phyloP scores from a whole-genome alignment of 2,888 invertebrate genomes.

The Euphydryas editha region DNA sequence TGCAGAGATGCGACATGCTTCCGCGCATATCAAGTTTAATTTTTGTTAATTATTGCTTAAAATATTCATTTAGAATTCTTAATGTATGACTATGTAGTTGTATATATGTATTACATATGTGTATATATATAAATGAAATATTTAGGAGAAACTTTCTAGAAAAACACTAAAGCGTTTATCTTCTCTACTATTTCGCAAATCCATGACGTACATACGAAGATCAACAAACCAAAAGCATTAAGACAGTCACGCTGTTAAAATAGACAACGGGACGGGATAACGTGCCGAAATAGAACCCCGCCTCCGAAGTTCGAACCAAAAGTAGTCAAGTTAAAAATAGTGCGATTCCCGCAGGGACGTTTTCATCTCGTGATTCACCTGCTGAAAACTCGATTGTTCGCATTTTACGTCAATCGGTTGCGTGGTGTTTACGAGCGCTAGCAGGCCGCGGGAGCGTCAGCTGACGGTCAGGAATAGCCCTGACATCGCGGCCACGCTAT shows the following conservation, averaged over 20 bases:
- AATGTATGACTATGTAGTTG: no score
- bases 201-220: slow-evolving; percentile 46
- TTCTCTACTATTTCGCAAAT: slow-evolving; percentile 9
- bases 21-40: not conserved
- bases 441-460: slow-evolving; percentile 75
- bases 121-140: no score
- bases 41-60: no score
- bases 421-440: slow-evolving; percentile 78
- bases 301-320: slow-evolving; percentile 82
- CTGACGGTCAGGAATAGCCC: slow-evolving; percentile 83
- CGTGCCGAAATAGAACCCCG: slow-evolving; percentile 77
- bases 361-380: slow-evolving; percentile 82
- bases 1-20: not conserved
- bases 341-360: slow-evolving; percentile 74
- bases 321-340: slow-evolving; percentile 81
- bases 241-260: slow-evolving; percentile 68
- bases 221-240: slow-evolving; percentile 59
- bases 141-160: no score
- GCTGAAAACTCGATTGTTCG: slow-evolving; percentile 82
- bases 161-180: not conserved
- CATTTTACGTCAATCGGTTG: slow-evolving; percentile 81
- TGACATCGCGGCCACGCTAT: slow-evolving; percentile 82
- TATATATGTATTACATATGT: no score
- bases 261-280: slow-evolving; percentile 74
- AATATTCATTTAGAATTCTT: no score